Evolutionary conservation across 2,888 invertebrate species (phyloP), one percentile per base, ranked within the genome.

Genomic region (Apodemia mormo): DNA sequence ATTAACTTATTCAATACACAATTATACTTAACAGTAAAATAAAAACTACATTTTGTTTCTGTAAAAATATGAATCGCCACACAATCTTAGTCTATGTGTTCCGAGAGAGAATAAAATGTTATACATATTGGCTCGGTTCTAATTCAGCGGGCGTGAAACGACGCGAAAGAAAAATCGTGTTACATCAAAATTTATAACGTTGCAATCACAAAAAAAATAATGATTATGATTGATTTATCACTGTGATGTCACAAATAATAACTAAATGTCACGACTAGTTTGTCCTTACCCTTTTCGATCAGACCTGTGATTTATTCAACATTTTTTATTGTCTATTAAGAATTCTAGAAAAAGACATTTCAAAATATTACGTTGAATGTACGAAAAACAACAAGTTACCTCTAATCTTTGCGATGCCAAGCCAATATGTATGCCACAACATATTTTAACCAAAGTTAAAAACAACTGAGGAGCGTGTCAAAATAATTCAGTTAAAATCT

Each of bases 1-100:
- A 88, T 85, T 82, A 90, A 88, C 86, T 88, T 88, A 85, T 85
- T 29, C 49, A 65, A 69, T 87, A 88, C 83, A 82, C 82, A 67
- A 67, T 49, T 49, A 75, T 81, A 78, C 76, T 77, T 79, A 80
- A 75, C 52, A 76, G 74, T 79, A 83, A 80, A 80, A 49, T 49
- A 14, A 80, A 82, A 85, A 84, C 81, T 81, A 82, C 81, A 83
- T 78, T 71, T 85, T 85, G 84, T 82, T 85, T 87, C 83, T 87
- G 89, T 92, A 93, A 87, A 92, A 92, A 79, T 85, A 84, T 83
- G 87, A 86, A 86, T 82, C 85, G 88, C 87, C 84, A 90, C 86
- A 89, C 90, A 90, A 92, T 85, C 85, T 81, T 80, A 84, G 82
- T 74, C 86, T 90, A 88, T 74, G 78, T 69, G 81, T 82, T 85